Evolutionary conservation across 2,888 invertebrate genomes (phyloP).

Genomic region (Luffia ferchaultella): DNA sequence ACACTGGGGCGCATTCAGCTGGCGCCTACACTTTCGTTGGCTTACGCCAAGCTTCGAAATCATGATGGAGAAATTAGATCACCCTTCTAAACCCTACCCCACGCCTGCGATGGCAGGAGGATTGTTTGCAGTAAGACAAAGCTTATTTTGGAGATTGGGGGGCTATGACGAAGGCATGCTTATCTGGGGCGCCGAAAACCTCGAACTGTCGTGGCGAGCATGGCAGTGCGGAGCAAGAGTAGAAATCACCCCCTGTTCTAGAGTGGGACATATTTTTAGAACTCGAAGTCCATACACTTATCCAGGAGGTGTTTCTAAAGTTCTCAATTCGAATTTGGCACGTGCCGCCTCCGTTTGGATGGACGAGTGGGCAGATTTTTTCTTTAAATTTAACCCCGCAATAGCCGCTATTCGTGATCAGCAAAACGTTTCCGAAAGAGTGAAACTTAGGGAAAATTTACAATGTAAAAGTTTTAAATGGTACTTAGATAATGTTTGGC

Average conservation of each 20-base stretch:
- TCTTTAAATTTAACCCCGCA: constrained; percentile 84
- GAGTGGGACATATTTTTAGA: constrained; percentile 93
- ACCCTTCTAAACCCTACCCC: constrained; percentile 73
- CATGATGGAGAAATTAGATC: constrained; percentile 66
- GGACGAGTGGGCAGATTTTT: constrained; percentile 96
- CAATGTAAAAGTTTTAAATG: constrained; percentile 89
- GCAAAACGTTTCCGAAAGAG: constrained; percentile 70
- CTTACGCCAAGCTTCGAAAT: constrained; percentile 76
- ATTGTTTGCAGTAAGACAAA: constrained; percentile 86
- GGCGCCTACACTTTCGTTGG: constrained; percentile 95
- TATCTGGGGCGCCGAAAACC: constrained; percentile 98
- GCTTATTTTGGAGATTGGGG: constrained; percentile 88
- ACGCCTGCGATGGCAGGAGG: constrained; percentile 96
- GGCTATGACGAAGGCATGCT: constrained; percentile 76
- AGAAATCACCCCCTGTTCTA: constrained; percentile 91
- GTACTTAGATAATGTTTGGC: constrained; percentile 96
- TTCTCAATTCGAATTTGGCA: constrained; percentile 90
- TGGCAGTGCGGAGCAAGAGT: constrained; percentile 95
- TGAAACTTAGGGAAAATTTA: constrained; percentile 73
- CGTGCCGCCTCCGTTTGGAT: constrained; percentile 97
- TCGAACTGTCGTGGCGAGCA: constrained; percentile 95
- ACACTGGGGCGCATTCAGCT: constrained; percentile 98
- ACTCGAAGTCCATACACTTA: constrained; percentile 95
- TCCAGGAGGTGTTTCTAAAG: constrained; percentile 88
- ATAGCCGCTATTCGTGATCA: constrained; percentile 65